A percentile compares a stretch with the other conserved stretches of the same genome.
Evolutionary conservation across 2,797 vertebrate genomes (phyloP).

Genomic region (Centropyge bicolor): DNA sequence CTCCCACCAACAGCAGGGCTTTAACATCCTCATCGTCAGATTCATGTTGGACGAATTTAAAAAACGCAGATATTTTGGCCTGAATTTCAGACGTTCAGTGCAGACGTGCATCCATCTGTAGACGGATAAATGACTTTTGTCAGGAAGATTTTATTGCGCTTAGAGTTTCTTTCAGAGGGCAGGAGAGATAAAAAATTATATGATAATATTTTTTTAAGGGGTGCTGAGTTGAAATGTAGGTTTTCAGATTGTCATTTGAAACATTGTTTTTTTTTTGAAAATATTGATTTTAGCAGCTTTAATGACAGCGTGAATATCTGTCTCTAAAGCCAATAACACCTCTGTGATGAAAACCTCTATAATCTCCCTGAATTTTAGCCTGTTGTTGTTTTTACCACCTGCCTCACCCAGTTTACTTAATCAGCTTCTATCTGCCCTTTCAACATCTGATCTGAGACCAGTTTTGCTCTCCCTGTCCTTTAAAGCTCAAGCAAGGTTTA

Average conservation of each 20-base stretch:
- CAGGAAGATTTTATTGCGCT: too few species aligned
- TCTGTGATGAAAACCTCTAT: slow-evolving; percentile 33
- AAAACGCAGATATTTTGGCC: too few species aligned
- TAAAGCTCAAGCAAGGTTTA: slow-evolving; percentile 52
- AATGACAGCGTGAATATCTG: background rate
- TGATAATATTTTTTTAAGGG: too few species aligned
- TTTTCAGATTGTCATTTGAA: background rate
- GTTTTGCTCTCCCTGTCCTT: slow-evolving; percentile 27
- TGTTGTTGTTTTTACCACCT: slow-evolving; percentile 47
- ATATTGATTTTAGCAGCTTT: background rate
- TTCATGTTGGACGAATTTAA: too few species aligned
- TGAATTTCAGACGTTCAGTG: too few species aligned
- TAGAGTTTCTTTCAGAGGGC: too few species aligned
- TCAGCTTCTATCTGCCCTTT: slow-evolving; percentile 52
- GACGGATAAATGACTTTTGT: too few species aligned
- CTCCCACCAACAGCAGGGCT: too few species aligned
- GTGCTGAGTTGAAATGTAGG: too few species aligned
- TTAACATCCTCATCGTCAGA: too few species aligned
- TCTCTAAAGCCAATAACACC: slow-evolving; percentile 1
- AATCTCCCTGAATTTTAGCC: slow-evolving; percentile 32
- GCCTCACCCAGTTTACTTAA: slow-evolving; percentile 36
- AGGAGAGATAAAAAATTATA: too few species aligned
- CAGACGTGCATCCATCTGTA: too few species aligned
- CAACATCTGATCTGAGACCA: slow-evolving; percentile 54
- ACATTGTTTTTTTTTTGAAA: background rate